Evolutionary conservation across 2,797 vertebrate genomes (phyloP).

Genomic region (Phoxinus dragarum): DNA sequence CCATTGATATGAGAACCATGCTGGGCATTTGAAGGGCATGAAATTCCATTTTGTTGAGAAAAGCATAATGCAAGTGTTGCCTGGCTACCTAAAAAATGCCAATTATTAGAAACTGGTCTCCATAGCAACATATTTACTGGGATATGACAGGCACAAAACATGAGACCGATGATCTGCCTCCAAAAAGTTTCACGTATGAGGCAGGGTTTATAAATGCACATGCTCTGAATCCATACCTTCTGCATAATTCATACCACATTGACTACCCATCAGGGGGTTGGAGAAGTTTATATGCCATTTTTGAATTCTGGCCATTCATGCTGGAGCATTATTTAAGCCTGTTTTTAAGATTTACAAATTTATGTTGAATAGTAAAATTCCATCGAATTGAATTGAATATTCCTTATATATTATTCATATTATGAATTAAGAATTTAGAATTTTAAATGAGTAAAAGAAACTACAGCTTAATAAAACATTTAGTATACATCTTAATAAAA

Average conservation of each 20-base stretch:
- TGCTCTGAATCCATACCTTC: neutral
- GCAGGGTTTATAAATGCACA: neutral
- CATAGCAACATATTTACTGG: slow-evolving; percentile 19
- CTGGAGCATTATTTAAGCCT: neutral
- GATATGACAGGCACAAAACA: neutral
- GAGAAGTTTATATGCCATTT: neutral
- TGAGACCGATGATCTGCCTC: neutral
- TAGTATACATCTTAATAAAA: too few relatives aligned
- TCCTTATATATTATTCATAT: too few relatives aligned
- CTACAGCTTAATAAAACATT: too few relatives aligned
- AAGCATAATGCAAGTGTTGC: neutral
- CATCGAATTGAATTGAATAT: neutral
- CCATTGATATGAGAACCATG: neutral
- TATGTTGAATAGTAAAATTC: neutral
- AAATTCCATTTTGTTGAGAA: neutral
- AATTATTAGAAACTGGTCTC: neutral
- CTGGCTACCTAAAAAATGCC: neutral
- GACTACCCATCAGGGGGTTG: neutral
- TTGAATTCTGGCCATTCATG: neutral
- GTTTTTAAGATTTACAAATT: neutral
- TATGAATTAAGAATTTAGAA: too few relatives aligned
- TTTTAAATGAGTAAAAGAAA: too few relatives aligned
- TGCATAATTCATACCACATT: neutral
- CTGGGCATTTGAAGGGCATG: neutral
- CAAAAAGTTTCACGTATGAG: neutral